Percentiles rank a stretch among this genome's conserved stretches.
These are phyloP conservation scores for Gonocerus acuteangulatus DNA, from an alignment of 2,888 invertebrate genomes.

Conservation along the genomic window DNA sequence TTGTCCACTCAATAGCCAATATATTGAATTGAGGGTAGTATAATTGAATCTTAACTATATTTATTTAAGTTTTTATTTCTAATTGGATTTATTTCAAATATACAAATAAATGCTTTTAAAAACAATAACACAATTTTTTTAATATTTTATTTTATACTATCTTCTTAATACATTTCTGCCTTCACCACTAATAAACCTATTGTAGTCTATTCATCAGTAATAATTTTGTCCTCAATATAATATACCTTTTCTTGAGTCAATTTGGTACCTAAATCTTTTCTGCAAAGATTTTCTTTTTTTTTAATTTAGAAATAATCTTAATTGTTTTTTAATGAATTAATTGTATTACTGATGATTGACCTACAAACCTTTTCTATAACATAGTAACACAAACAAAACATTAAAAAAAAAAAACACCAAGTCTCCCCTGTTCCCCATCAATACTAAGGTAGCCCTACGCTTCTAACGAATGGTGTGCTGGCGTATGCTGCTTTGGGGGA, in stretches of 20 bases:
- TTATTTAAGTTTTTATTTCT: background rate
- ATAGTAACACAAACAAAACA: slow-evolving; percentile 18
- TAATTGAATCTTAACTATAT: background rate
- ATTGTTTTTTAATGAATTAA: no score
- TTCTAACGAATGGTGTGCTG: slow-evolving; percentile 26
- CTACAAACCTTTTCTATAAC: slow-evolving; percentile 3
- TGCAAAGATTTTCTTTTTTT: no score
- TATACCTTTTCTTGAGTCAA: background rate
- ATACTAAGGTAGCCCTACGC: slow-evolving; percentile 7
- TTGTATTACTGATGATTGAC: no score
- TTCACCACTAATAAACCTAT: slow-evolving; percentile 3
- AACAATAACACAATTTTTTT: slow-evolving; percentile 20
- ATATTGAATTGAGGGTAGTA: background rate
- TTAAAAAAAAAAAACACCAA: slow-evolving; percentile 11
- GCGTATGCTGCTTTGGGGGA: slow-evolving; percentile 1
- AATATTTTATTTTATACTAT: slow-evolving; percentile 3
- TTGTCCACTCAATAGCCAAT: no score
- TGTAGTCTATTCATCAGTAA: background rate
- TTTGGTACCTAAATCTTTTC: no score
- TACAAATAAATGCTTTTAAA: slow-evolving; percentile 23
- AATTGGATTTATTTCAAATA: slow-evolving; percentile 11
- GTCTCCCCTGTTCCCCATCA: slow-evolving; percentile 7
- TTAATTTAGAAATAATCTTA: no score
- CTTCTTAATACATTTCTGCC: slow-evolving; percentile 16
- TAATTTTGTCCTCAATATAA: background rate